Evolutionary conservation across 2,888 invertebrate species (phyloP), one percentile per base, ranked within the genome.

Genomic region (Nemoura dubitans): DNA sequence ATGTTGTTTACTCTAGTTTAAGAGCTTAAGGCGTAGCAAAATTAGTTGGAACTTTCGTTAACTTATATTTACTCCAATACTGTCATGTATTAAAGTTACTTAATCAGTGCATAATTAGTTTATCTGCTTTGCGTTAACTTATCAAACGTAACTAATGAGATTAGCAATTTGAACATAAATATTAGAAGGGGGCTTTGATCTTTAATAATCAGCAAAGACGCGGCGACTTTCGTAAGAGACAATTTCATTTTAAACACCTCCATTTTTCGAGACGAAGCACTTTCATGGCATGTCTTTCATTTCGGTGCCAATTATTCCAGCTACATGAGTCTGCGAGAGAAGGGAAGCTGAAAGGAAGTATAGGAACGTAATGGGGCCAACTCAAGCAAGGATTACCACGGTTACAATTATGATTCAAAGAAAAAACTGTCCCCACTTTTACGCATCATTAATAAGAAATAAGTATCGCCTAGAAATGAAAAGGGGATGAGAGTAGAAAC

Each of bases 1-100:
- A 87, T 86, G 86, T 85, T 84, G 87, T 87, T 87, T 86, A 85
- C 86, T 87, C 87, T 87, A 86, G 85, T 86, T 83, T 86, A 85
- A 76, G 81, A 36, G 86, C 76, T 42, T 77, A 83, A 86, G 86
- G 84, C 81, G 78, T 80, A 78, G 86, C 25, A 78, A 76, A 77
- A 83, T 76, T 76, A 85, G 80, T 85, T 84, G 85, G 76, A 86
- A 84, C 84, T 84, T 84, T 84, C 76, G 84, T 84, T 84, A 86
- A 84, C 84, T 84, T 84, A 59, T 59, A 59, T 84, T 84, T 84
- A 84, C 84, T 59, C 84, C 84, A 84, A 84, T 84, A 84, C 84
- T 84, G 84, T 84, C 84, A 84, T 84, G 84, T 84, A 59, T 59
- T 43, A 84, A 84, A 84, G 84, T 84, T 84, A 84, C 43, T 84